Base-by-base conservation (phyloP, 23 tunicate species). In the Ascidia mentula region DNA sequence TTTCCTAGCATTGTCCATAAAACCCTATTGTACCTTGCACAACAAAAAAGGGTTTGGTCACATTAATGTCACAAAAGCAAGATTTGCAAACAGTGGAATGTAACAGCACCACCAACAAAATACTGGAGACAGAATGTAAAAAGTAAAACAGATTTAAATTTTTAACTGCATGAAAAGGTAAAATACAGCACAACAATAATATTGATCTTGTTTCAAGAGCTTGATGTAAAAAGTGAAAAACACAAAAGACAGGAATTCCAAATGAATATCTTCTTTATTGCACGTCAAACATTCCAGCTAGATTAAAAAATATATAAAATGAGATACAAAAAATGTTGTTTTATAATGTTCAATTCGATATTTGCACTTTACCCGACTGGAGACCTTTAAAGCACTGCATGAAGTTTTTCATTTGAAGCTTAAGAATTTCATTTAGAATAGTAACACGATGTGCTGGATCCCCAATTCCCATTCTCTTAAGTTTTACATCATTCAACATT, bases 371-470 rank as follows among this genome's bases (percentile, higher is more conserved):
- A 82, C 92, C 78, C 9, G 82, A 35, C 46, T 82, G 87, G 32
- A 91, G 39, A 5, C 97, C 97, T 82, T 86, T 91, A 65, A 91
- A 91, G 59, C 85, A 91, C 72, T 91, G 97, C 97, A 91, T 91
- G 77, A 86, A 91, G 71, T 86, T 86, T 82, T 91, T 91, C 80
- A 91, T 79, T 36, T 78, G 83, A 22, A 91, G 78, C 45, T 91
- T 91, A 18, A 91, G 80, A 40, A 86, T 91, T 79, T 91, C 97
- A 32, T 82, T 86, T 30, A 86, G 36, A 32, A 91, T 82, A 18
- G 40, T 73, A 8, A 40, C 39, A 38, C 97, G 75, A 39, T 87
- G 85, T 17, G 61, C 72, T 0, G 78, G 40, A 36, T 91, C 97
- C 0, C 5, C 37, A 31, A 91, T 78, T 12, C 97, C 97, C 78